phyloP scores from a whole-genome alignment of 2,888 invertebrate species.

The Orchesellides sinensis region DNA sequence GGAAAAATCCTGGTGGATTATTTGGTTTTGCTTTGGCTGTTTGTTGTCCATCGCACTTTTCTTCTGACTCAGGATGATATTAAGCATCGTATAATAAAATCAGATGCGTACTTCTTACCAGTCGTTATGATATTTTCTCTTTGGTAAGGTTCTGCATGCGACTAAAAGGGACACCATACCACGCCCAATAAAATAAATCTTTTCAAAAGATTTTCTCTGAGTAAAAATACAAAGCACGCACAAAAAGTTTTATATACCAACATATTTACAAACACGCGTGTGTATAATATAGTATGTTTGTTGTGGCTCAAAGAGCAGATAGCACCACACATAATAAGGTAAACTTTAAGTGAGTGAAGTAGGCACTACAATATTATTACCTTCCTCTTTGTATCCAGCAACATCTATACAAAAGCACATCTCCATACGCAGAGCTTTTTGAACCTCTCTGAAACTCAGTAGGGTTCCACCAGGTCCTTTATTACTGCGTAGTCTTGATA shows the following conservation, averaged over 20 bases:
- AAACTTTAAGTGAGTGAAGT: constrained; percentile 31
- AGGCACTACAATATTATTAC: constrained; percentile 48
- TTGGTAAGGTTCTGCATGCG: constrained; percentile 20
- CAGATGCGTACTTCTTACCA: constrained; percentile 9
- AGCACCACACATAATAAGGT: constrained; percentile 16
- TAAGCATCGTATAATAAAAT: constrained; percentile 22
- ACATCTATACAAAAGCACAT: background rate
- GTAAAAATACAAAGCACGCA: constrained; percentile 22
- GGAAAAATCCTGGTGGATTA: too few relatives aligned
- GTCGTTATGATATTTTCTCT: constrained; percentile 13
- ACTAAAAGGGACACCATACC: constrained; percentile 56
- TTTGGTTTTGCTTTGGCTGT: constrained; percentile 21
- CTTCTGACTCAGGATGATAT: background rate
- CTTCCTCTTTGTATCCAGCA: constrained; percentile 14
- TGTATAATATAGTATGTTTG: background rate
- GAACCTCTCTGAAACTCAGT: constrained; percentile 27
- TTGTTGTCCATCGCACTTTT: constrained; percentile 26
- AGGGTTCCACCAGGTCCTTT: constrained; percentile 37
- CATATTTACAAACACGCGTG: constrained; percentile 16
- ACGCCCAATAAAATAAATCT: constrained; percentile 64
- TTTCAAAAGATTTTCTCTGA: constrained; percentile 30
- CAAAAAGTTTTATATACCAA: background rate
- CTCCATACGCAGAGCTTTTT: background rate
- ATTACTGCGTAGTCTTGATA: constrained; percentile 19
- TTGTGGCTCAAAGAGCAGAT: background rate